Percentiles rank a stretch among this genome's conserved stretches.
phyloP scores from a whole-genome alignment of 2,797 vertebrate genomes.

The Bradypus variegatus region DNA sequence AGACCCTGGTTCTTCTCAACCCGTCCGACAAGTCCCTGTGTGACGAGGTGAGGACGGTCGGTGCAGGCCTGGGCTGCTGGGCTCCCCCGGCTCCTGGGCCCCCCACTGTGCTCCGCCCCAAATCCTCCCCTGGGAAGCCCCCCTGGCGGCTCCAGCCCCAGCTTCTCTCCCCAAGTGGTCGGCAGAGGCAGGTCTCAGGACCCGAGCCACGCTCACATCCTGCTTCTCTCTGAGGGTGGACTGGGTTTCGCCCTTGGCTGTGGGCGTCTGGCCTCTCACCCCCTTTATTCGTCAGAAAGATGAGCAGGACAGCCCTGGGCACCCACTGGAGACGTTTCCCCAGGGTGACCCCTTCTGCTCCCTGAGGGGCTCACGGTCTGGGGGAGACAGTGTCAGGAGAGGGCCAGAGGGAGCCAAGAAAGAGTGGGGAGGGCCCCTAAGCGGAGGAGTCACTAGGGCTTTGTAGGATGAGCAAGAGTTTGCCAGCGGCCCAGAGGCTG shows the following conservation, averaged over 20 bases:
- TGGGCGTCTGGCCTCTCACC: not conserved
- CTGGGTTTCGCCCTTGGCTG: not conserved
- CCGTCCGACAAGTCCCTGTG: slow-evolving; percentile 84
- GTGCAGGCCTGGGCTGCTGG: accelerated
- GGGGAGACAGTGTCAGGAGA: not conserved
- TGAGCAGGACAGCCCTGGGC: not conserved
- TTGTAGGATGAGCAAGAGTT: not conserved
- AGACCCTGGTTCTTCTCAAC: slow-evolving; percentile 88
- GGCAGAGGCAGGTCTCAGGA: too few relatives aligned
- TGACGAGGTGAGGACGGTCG: slow-evolving; percentile 79
- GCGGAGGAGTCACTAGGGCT: not conserved
- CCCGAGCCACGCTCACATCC: too few relatives aligned
- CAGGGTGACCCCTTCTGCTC: not conserved
- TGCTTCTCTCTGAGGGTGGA: not conserved
- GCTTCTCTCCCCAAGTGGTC: not conserved
- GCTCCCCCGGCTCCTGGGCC: not conserved
- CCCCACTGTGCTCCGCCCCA: not conserved
- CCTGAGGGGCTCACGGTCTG: not conserved
- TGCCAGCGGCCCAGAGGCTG: not conserved
- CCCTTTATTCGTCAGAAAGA: not conserved
- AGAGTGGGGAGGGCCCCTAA: not conserved
- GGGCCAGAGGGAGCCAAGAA: not conserved
- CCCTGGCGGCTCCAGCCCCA: not conserved
- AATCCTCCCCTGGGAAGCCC: not conserved
- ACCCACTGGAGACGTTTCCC: not conserved